These are phyloP conservation scores for Electrona antarctica DNA, from an alignment of 2,113 vertebrate species.

Conservation along the genomic window DNA sequence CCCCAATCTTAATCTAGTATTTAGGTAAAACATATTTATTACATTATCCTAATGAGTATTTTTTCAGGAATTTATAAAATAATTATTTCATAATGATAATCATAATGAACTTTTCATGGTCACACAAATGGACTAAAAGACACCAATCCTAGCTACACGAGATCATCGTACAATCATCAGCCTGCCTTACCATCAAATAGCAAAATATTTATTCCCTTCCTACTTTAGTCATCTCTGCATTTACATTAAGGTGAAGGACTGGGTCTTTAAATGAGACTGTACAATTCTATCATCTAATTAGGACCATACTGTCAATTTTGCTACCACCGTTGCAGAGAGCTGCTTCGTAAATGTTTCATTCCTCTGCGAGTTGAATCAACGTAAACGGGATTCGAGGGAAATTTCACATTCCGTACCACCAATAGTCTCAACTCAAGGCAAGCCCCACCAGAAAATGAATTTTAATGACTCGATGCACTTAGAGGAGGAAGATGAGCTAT, in stretches of 20 bases:
- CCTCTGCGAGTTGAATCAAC: conserved; percentile 44
- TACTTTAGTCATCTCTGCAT: neutral
- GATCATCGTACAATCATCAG: no score
- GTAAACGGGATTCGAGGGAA: conserved; percentile 32
- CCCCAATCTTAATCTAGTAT: neutral
- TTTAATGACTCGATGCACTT: conserved; percentile 63
- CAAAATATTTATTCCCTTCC: no score
- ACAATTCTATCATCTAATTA: conserved; percentile 25
- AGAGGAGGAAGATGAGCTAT: conserved; percentile 49
- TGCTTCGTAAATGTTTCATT: conserved; percentile 48
- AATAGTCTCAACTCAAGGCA: conserved; percentile 34
- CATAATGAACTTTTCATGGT: no score
- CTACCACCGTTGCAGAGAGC: conserved; percentile 4
- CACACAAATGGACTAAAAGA: no score
- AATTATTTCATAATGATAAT: no score
- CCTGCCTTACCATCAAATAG: no score
- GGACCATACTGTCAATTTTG: conserved; percentile 11
- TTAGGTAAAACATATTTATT: no score
- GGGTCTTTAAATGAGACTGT: conserved; percentile 3
- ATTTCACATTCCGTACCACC: conserved; percentile 39
- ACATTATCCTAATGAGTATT: no score
- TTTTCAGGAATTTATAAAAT: no score
- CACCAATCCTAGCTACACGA: no score
- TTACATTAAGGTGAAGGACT: neutral
- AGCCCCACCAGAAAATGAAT: conserved; percentile 56